A percentile compares a stretch with the other conserved stretches of the same genome.
Evolutionary conservation across 2,113 vertebrate species (phyloP).

Genomic region (Cricetomys ansorgei): DNA sequence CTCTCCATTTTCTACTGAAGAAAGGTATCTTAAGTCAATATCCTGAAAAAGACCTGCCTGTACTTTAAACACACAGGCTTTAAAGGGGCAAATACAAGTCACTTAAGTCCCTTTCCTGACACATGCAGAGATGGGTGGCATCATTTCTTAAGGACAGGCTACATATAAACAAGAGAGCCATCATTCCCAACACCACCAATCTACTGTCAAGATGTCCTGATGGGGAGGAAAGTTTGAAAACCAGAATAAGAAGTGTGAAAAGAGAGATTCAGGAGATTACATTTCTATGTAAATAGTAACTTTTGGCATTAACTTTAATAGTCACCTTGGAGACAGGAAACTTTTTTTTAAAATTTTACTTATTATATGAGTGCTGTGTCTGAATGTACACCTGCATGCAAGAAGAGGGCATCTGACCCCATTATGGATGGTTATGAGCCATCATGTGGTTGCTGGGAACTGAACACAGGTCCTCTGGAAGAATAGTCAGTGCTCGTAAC

Average conservation of each 20-base stretch:
- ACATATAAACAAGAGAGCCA: constrained; percentile 40
- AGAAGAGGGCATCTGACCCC: too few species aligned
- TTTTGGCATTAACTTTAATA: constrained; percentile 20
- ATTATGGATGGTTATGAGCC: too few species aligned
- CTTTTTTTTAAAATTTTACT: too few species aligned
- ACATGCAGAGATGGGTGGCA: background rate
- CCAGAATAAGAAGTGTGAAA: background rate
- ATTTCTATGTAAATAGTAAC: background rate
- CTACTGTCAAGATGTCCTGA: background rate
- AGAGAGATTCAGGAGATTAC: background rate
- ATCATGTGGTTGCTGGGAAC: too few species aligned
- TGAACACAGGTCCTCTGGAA: too few species aligned
- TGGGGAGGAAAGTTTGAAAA: background rate
- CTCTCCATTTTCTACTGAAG: constrained; percentile 96
- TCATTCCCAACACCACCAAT: background rate
- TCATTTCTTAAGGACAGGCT: constrained; percentile 61
- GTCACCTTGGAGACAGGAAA: background rate
- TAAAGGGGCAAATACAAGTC: background rate
- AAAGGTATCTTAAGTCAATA: constrained; percentile 60
- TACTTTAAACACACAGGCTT: constrained; percentile 20
- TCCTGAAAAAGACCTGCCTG: background rate
- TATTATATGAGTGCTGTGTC: too few species aligned
- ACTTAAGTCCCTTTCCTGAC: background rate
- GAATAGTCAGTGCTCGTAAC: too few species aligned
- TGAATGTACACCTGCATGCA: too few species aligned